These are phyloP conservation scores for Tolypeutes matacus DNA, from an alignment of 2,797 vertebrate genomes.

Conservation along the genomic window DNA sequence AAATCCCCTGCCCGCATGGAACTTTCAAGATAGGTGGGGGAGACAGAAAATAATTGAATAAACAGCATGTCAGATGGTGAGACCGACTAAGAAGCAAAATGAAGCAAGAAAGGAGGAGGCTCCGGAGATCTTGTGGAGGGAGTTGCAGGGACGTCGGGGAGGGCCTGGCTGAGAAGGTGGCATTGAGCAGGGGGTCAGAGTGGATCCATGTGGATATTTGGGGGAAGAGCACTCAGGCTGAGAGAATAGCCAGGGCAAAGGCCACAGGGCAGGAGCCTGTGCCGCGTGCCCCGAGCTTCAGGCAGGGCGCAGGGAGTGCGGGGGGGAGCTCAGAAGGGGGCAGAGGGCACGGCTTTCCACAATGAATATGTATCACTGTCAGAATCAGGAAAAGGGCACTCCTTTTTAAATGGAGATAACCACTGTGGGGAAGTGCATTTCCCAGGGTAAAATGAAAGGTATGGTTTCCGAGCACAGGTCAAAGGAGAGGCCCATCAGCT, in stretches of 20 bases:
- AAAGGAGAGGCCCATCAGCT: background rate
- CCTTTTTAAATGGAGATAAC: background rate
- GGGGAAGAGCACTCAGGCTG: background rate
- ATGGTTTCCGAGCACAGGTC: background rate
- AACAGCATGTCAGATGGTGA: background rate
- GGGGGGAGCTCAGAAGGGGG: background rate
- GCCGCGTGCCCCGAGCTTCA: too few species aligned
- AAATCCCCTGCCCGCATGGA: background rate
- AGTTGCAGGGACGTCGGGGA: background rate
- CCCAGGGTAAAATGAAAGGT: background rate
- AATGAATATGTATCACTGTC: too few species aligned
- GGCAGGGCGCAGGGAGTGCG: background rate
- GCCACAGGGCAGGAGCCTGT: rapidly evolving
- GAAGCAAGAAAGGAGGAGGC: background rate
- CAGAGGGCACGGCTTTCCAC: too few species aligned
- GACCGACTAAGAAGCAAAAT: rapidly evolving
- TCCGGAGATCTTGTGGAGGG: too few species aligned
- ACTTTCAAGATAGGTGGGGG: background rate
- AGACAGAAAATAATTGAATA: background rate
- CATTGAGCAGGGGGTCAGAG: background rate
- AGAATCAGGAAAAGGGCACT: background rate
- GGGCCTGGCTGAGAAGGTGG: too few species aligned
- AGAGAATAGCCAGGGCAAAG: background rate
- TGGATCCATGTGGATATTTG: rapidly evolving
- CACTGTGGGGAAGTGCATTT: rapidly evolving